These are phyloP conservation scores for Rhinogobius similis DNA, from an alignment of 2,113 vertebrate genomes.

Conservation along the genomic window DNA sequence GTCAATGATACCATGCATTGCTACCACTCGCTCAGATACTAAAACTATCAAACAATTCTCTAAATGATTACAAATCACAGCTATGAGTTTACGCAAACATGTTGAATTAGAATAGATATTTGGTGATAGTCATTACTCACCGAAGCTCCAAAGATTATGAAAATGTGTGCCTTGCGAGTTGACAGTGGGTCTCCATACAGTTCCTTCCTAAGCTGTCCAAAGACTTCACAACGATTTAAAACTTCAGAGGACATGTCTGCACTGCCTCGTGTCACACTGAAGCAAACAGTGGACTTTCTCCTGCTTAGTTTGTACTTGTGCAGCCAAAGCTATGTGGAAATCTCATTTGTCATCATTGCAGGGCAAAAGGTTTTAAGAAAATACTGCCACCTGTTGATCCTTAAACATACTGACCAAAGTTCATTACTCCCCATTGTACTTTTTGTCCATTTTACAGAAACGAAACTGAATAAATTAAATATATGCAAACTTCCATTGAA, in stretches of 20 bases:
- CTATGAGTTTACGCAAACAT: neutral
- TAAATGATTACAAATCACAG: neutral
- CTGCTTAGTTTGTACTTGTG: neutral
- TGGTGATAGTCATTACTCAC: constrained; percentile 71
- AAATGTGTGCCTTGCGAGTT: constrained; percentile 72
- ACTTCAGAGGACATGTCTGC: constrained; percentile 53
- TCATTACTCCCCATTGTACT: neutral
- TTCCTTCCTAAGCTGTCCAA: constrained; percentile 81
- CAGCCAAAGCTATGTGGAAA: constrained; percentile 13
- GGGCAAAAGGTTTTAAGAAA: constrained; percentile 26
- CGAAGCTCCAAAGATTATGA: constrained; percentile 86
- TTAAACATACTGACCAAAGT: neutral
- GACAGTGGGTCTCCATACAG: constrained; percentile 76
- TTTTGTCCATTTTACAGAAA: neutral
- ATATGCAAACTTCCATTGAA: neutral
- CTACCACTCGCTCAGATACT: neutral
- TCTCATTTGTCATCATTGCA: constrained; percentile 22
- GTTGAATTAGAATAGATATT: neutral
- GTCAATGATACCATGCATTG: neutral
- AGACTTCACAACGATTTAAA: constrained; percentile 77
- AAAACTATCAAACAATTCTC: neutral
- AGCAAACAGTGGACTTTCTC: neutral
- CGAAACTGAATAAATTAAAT: rapidly evolving
- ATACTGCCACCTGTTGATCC: constrained; percentile 61
- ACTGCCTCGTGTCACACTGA: constrained; percentile 11